phyloP scores from a whole-genome alignment of 2,888 invertebrate genomes.

The Siphlonurus alternatus region DNA sequence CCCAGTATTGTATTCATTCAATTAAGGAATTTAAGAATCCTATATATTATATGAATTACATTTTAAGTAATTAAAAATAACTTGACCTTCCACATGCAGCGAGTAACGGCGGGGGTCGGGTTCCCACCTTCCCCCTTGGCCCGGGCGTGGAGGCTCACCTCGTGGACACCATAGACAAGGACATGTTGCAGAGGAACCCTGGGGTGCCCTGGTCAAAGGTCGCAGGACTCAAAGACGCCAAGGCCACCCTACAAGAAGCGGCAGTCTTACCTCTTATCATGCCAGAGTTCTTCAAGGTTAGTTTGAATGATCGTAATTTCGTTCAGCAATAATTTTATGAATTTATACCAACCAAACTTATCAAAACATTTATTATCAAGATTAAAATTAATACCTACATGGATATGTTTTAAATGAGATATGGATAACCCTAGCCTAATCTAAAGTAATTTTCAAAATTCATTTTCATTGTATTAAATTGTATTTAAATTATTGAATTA shows the following conservation, averaged over 20 bases:
- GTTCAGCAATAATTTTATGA: not conserved
- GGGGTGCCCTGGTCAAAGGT: constrained; percentile 68
- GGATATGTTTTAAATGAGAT: too few species aligned
- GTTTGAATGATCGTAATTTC: not conserved
- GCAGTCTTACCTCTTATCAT: constrained; percentile 73
- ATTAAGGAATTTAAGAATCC: too few species aligned
- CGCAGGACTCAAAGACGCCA: constrained; percentile 55
- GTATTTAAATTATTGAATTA: too few species aligned
- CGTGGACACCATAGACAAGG: constrained; percentile 67
- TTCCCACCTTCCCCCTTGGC: not conserved
- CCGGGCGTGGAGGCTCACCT: constrained; percentile 57
- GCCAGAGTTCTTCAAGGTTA: constrained; percentile 73
- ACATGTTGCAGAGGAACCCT: constrained; percentile 66
- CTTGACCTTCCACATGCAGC: too few species aligned
- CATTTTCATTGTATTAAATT: too few species aligned
- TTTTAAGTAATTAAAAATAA: too few species aligned
- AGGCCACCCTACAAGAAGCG: constrained; percentile 46
- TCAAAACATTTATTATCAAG: not conserved
- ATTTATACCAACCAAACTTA: not conserved
- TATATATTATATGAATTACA: too few species aligned
- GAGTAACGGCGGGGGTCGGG: constrained; percentile 2
- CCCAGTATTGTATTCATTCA: too few species aligned
- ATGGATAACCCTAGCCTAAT: too few species aligned
- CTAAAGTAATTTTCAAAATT: too few species aligned
- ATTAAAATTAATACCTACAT: too few species aligned